Percentiles rank a stretch among this genome's conserved stretches.
These are phyloP conservation scores for Fabriciana adippe DNA, from an alignment of 2,888 invertebrate genomes.

Conservation along the genomic window DNA sequence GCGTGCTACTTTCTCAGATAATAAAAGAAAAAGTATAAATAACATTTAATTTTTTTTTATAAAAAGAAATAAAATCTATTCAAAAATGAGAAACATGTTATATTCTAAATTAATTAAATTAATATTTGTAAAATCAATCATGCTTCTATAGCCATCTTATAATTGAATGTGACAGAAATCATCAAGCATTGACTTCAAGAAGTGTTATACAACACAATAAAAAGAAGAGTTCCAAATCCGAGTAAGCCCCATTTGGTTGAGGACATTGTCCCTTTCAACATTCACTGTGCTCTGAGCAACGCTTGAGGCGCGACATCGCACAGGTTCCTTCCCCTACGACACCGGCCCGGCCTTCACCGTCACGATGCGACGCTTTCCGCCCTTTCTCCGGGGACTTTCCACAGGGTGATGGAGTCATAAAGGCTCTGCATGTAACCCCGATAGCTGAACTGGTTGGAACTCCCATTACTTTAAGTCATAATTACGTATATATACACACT, in stretches of 20 bases:
- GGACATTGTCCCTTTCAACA: slow-evolving; percentile 59
- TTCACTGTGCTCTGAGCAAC: slow-evolving; percentile 80
- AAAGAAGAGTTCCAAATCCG: slow-evolving; percentile 61
- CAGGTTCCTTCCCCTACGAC: slow-evolving; percentile 71
- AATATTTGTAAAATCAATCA: too few relatives aligned
- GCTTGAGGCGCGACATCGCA: slow-evolving; percentile 56
- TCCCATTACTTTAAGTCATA: slow-evolving; percentile 11
- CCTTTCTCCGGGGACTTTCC: slow-evolving; percentile 82
- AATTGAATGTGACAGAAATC: too few relatives aligned
- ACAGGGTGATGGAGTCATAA: slow-evolving; percentile 68
- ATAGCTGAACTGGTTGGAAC: slow-evolving; percentile 74
- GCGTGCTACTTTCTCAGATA: too few relatives aligned
- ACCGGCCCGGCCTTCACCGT: slow-evolving; percentile 60
- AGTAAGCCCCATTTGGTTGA: slow-evolving; percentile 82
- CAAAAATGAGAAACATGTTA: too few relatives aligned
- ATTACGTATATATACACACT: slow-evolving; percentile 38
- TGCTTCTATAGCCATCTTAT: too few relatives aligned
- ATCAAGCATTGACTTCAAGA: too few relatives aligned
- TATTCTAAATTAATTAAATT: too few relatives aligned
- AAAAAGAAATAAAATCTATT: too few relatives aligned
- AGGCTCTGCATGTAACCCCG: slow-evolving; percentile 74
- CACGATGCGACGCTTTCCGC: slow-evolving; percentile 75
- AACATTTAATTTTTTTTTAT: too few relatives aligned
- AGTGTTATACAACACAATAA: too few relatives aligned
- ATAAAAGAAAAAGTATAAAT: too few relatives aligned